Conservation (phyloP, 1,140 invertebrate genomes). For the Condylostylus longicornis region DNA sequence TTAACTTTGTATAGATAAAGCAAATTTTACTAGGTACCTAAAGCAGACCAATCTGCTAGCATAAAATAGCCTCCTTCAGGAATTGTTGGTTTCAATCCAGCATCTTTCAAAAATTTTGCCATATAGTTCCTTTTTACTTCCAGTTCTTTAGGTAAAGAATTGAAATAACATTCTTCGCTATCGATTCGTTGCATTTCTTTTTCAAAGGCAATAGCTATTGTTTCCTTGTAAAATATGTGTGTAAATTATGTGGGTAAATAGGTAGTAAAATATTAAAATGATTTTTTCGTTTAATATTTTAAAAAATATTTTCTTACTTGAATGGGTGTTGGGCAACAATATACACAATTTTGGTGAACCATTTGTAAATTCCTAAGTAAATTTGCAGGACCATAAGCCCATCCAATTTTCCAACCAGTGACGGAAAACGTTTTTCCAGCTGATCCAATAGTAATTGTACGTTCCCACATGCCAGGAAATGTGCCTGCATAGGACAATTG, state of each 20-base stretch:
- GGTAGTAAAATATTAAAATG: neutral
- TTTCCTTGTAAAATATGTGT: conserved; percentile 78
- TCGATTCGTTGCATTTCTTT: conserved; percentile 58
- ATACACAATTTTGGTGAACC: conserved; percentile 89
- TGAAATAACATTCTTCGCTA: conserved; percentile 72
- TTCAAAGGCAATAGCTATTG: conserved; percentile 80
- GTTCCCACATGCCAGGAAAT: conserved; percentile 92
- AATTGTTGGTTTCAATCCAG: conserved; percentile 79
- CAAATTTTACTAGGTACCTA: conserved; percentile 35
- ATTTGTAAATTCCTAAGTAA: conserved; percentile 68
- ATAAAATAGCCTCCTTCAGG: conserved; percentile 97
- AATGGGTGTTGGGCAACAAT: conserved; percentile 74
- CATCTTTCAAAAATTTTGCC: conserved; percentile 55
- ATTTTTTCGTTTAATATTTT: too few relatives aligned
- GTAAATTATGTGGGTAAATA: too few relatives aligned
- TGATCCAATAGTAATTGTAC: conserved; percentile 93
- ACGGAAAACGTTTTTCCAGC: conserved; percentile 96
- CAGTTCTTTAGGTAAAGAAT: conserved; percentile 60
- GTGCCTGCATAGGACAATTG: too few relatives aligned
- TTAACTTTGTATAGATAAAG: conserved; percentile 9
- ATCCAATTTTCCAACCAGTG: conserved; percentile 96
- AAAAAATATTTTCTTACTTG: conserved; percentile 36
- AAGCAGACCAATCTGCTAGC: conserved; percentile 75
- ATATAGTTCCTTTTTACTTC: conserved; percentile 73
- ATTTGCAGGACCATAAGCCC: conserved; percentile 77